A percentile compares a stretch with the other conserved stretches of the same genome.
These are phyloP conservation scores for Hippocampus zosterae DNA, from an alignment of 2,113 vertebrate genomes.

Conservation along the genomic window DNA sequence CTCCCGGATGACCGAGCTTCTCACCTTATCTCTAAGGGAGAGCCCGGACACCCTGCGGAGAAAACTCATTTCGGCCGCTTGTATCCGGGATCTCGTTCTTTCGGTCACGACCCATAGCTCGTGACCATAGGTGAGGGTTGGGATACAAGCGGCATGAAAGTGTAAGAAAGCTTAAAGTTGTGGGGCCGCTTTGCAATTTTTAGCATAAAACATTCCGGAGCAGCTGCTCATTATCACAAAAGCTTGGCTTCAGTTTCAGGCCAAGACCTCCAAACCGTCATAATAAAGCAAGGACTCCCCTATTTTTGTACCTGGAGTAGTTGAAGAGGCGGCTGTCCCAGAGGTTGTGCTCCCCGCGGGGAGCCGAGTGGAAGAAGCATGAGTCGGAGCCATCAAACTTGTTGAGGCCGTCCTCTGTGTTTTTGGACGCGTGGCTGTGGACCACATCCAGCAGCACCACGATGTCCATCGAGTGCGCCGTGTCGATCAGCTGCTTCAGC, in stretches of 20 bases:
- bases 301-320: constrained; percentile 82
- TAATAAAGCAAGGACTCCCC: no score
- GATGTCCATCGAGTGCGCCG: constrained; percentile 92
- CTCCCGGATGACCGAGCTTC: no score
- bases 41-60: no score
- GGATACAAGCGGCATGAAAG: no score
- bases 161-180: no score
- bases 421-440: constrained; percentile 94
- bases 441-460: constrained; percentile 89
- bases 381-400: constrained; percentile 89
- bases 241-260: neutral
- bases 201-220: no score
- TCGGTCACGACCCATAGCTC: no score
- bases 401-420: constrained; percentile 93
- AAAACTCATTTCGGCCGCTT: no score
- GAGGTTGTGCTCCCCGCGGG: constrained; percentile 81
- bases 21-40: no score
- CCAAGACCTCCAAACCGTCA: neutral
- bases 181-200: no score
- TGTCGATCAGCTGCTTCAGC: constrained; percentile 88
- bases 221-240: neutral
- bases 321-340: constrained; percentile 95
- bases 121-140: no score
- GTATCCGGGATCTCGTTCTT: no score
- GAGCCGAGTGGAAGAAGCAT: constrained; percentile 89